Conservation (phyloP, 2,113 vertebrate species). For the Strigops habroptila region DNA sequence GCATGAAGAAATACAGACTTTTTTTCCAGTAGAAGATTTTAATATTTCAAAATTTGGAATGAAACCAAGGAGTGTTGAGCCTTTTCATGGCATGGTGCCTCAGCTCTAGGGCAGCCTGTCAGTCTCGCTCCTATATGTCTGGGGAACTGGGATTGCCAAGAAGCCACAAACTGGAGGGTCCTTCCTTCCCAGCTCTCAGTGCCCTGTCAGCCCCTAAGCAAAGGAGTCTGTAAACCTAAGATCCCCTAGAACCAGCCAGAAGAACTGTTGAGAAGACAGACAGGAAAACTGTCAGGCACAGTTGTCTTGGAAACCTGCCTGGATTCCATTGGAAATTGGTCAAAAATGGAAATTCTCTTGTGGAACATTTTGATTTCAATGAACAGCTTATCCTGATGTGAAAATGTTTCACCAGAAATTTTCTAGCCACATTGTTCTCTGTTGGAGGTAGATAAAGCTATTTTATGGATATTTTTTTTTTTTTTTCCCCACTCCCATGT, state of each 20-base stretch:
- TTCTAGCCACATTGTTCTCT: background rate
- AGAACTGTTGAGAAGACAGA: background rate
- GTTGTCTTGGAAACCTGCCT: slow-evolving; percentile 40
- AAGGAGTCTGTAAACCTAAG: background rate
- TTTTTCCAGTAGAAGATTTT: background rate
- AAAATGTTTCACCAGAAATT: slow-evolving; percentile 10
- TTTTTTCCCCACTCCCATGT: background rate
- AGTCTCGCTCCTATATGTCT: background rate
- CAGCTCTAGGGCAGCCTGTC: background rate
- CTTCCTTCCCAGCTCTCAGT: background rate
- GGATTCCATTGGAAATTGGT: slow-evolving; percentile 30
- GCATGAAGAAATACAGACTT: background rate
- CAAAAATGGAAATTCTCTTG: slow-evolving; percentile 38
- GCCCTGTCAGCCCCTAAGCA: background rate
- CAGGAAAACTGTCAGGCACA: background rate
- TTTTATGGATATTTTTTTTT: background rate
- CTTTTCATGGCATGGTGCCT: background rate
- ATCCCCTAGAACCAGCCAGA: background rate
- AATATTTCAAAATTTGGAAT: background rate
- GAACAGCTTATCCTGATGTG: background rate
- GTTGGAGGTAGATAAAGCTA: background rate
- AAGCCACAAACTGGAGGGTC: background rate
- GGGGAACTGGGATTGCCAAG: background rate
- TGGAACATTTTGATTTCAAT: slow-evolving; percentile 23
- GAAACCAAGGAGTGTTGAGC: background rate